A percentile compares a stretch with the other conserved stretches of the same genome.
These are phyloP conservation scores for Isoperla grammatica DNA, from an alignment of 2,888 invertebrate species.

Conservation along the genomic window DNA sequence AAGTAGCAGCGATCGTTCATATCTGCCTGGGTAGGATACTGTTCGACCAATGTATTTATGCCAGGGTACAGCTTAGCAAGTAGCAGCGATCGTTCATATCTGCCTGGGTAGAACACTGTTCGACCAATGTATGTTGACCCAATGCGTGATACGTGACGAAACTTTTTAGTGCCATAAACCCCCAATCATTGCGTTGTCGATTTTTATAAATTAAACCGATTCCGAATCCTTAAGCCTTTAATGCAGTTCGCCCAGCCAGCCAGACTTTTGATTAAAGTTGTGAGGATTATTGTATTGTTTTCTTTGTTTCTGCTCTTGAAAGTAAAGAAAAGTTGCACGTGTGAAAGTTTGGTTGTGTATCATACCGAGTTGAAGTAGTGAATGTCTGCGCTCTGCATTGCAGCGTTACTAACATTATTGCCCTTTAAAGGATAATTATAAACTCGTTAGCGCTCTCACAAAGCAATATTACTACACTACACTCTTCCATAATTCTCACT, in stretches of 20 bases:
- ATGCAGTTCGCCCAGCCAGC: neutral
- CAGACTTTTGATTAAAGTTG: conserved; percentile 9
- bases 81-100: too few relatives aligned
- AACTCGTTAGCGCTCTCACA: conserved; percentile 15
- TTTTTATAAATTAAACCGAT: neutral
- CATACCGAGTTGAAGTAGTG: neutral
- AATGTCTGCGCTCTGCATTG: neutral
- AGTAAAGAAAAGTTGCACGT: neutral
- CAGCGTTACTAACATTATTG: conserved; percentile 12
- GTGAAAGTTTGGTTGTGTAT: neutral
- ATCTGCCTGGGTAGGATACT: too few relatives aligned
- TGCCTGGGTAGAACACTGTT: too few relatives aligned
- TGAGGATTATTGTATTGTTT: conserved; percentile 3
- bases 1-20: too few relatives aligned
- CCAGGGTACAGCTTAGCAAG: too few relatives aligned
- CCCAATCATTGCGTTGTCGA: neutral
- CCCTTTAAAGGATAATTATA: conserved; percentile 22
- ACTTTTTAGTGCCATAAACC: neutral
- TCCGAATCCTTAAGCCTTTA: conserved; percentile 7
- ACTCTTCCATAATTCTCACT: conserved; percentile 12
- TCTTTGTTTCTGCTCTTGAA: conserved; percentile 1
- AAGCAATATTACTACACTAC: conserved; percentile 1
- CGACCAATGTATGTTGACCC: too few relatives aligned
- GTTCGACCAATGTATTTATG: too few relatives aligned
- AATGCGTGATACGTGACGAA: neutral